Evolutionary conservation across 2,888 invertebrate species (phyloP).

Genomic region (Stomorhina lunata): DNA sequence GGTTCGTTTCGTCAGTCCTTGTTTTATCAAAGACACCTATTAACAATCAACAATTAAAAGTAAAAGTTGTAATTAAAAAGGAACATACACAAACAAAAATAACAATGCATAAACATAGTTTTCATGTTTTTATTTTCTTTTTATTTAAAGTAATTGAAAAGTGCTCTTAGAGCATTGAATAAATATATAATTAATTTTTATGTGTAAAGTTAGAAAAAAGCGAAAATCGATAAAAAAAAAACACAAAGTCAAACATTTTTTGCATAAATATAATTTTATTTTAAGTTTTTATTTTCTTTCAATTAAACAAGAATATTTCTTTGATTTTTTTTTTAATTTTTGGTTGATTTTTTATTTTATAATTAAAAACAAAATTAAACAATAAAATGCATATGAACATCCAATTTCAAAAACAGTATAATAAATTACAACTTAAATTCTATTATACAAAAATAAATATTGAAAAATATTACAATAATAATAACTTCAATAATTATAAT

Average conservation of each 20-base stretch:
- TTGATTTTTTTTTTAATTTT: not conserved
- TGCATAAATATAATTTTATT: slow-evolving; percentile 7
- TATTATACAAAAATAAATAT: slow-evolving; percentile 42
- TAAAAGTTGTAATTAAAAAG: slow-evolving; percentile 16
- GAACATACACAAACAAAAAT: slow-evolving; percentile 9
- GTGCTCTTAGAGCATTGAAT: slow-evolving; percentile 13
- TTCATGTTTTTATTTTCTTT: slow-evolving; percentile 4
- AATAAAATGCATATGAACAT: slow-evolving; percentile 41
- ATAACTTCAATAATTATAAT: slow-evolving; percentile 29
- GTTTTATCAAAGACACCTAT: not conserved
- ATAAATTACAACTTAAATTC: slow-evolving; percentile 26
- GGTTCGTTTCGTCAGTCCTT: not conserved
- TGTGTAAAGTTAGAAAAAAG: slow-evolving; percentile 2
- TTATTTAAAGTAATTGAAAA: not conserved
- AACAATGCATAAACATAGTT: slow-evolving; percentile 4
- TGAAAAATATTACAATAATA: slow-evolving; percentile 42
- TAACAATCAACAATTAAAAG: slow-evolving; percentile 14
- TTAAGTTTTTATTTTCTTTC: slow-evolving; percentile 16
- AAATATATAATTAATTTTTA: not conserved
- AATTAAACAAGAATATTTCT: slow-evolving; percentile 12
- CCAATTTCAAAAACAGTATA: slow-evolving; percentile 39
- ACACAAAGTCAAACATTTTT: slow-evolving; percentile 8
- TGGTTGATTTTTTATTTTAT: not conserved
- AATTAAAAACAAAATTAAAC: slow-evolving; percentile 28
- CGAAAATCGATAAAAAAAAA: not conserved